Base-by-base conservation (phyloP, 2,888 invertebrate genomes). In the Druceiella hillmani region DNA sequence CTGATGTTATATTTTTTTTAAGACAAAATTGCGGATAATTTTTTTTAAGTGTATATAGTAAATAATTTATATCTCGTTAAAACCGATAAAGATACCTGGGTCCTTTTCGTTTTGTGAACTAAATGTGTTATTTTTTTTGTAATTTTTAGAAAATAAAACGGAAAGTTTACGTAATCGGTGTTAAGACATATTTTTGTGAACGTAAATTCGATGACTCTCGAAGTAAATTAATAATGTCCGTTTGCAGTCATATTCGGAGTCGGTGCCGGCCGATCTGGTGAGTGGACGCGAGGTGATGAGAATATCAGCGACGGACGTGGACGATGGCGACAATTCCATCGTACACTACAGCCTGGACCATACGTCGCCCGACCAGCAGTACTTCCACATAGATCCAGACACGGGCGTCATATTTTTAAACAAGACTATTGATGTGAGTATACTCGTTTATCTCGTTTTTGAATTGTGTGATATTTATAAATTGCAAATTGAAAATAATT, bases 231-330 rank as follows among this genome's bases (percentile, higher is more conserved):
- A n/a, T 29, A 33, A 28, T 20, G 12, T 26, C 11, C 3, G 29
- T 20, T 27, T 38, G 7, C 64, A 72, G 71, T 66, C 69, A 33
- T 71, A 72, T 59, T 66, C 68, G 55, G 87, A 88, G 63, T 84
- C 85, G 44, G 85, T 91, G 50, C 86, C 89, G 36, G 85, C 86
- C 72, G 90, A 91, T 64, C 73, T 83, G 51, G 70, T 74, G 41
- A 75, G 78, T 42, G 79, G 76, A 10, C 69, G 77, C 37, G 84
- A 86, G 57, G 87, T 92, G 44, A 87, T 90, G 85, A 76, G 87
- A 58, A 87, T 93, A 58, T 90, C 92, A 41, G 92, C 93, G 10
- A 91, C 90, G 17, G 93, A 92, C 61, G 83, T 89, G 49, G 94
- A 95, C 56, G 87, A 91, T 55, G 90, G 92, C 9, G 81, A 85